Evolutionary conservation across 2,113 vertebrate genomes (phyloP), one percentile per base, ranked within the genome.

Genomic region (Plecturocebus donacophilus): DNA sequence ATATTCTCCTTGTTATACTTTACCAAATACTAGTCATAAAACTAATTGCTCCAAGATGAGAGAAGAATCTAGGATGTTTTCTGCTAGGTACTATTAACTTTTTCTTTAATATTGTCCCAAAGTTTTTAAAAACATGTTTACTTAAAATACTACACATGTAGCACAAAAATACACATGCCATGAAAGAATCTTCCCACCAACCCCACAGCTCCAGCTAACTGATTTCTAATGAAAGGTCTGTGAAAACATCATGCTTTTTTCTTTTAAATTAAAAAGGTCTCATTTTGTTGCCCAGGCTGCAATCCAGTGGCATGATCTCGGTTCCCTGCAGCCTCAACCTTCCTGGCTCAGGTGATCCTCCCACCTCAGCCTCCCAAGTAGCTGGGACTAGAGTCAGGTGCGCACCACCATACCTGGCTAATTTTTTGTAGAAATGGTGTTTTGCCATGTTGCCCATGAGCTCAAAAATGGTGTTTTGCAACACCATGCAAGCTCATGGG

Each of bases 21-120:
- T 70, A 96, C 81, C 75, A 94, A 79, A 91, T 56, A 42, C 9
- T 58, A 87, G 30, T 75, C 54, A 95, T 58, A 82, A 76, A 95
- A 76, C 92, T 75, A 90, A 93, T 0, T 91, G 54, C 84, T 83
- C 83, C 54, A 73, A 89, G 52, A 35, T 90, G 45, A 93, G 42
- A 75, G 77, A 6, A 45, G 52, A 91, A 70, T 40, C 58, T 86
- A 79, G 23, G 45, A 83, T 86, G 58, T 30, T 38, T 86, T 88
- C 58, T 91, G 75, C 14, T 66, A 61, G 40, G 81, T 92, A 94
- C 70, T 75, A 77, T 64, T 91, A 88, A 84, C 6, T 91, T 93
- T 82, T 30, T 80, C 92, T 82, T 14, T 42, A 86, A 92, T 86
- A 88, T 2, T 58, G 27, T 56, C 11, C 20, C 42, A 30, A 27